Base-by-base conservation (phyloP, 2,888 invertebrate genomes). In the Apeira syringaria region DNA sequence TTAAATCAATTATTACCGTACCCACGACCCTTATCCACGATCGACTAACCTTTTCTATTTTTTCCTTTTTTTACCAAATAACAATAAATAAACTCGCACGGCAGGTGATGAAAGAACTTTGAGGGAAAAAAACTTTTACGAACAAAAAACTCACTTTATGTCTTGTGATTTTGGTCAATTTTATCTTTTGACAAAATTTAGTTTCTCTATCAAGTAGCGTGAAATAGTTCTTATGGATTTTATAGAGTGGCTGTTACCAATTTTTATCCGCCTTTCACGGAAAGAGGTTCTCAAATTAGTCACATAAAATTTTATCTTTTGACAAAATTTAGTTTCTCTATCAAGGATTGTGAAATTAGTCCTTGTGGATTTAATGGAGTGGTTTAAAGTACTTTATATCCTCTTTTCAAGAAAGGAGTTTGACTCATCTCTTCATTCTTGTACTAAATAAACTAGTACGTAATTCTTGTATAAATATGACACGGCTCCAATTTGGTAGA, bases 161-260 rank as follows among this genome's bases (percentile, higher is more conserved):
- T 77, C 76, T 74, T 82, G 83, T 85, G 86, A 86, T 80, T 77
- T 74, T 77, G 87, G 88, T 83, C 80, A 83, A 61, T 69, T 74
- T 80, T 84, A 86, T 85, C 85, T 82, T 73, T 74, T 68, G 69
- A 85, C 84, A 86, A 80, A 84, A 81, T 84, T 80, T 76, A 74
- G 68, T 64, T 56, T 56, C 66, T 63, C 67, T 80, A 71, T 71
- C 61, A 68, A 68, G 66, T 72, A 78, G 76, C 86, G 86, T 87
- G 85, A 86, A 86, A 85, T 84, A 80, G 84, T 74, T 69, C 57
- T 56, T 53, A 51, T 47, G 46, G 59, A 74, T 44, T n/a, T 3
- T 64, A 44, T 47, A 54, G 75, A 78, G 85, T 11, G 68, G 75
- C 33, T 64, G n/a, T n/a, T n/a, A n/a, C n/a, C n/a, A n/a, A n/a